Evolutionary conservation across 2,797 vertebrate species (phyloP).

Genomic region (Rhadinocentrus ornatus): DNA sequence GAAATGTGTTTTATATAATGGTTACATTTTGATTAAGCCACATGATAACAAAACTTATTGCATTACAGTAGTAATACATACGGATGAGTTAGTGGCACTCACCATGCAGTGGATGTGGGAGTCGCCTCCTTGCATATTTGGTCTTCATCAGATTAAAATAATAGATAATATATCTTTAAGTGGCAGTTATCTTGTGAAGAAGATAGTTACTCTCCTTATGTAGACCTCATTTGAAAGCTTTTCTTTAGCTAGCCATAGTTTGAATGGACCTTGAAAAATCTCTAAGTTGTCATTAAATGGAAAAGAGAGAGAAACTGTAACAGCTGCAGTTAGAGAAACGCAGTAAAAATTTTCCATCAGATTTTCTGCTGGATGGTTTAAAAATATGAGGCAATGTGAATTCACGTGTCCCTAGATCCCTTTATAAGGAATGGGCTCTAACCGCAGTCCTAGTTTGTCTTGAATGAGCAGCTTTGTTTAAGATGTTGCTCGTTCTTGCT

Average conservation of each 20-base stretch:
- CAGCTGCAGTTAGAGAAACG: background rate
- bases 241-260: background rate
- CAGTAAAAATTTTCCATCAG: conserved; percentile 4
- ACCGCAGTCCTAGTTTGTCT: conserved; percentile 34
- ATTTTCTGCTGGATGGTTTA: conserved; percentile 41
- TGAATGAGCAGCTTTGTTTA: conserved; percentile 73
- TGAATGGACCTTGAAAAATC: background rate
- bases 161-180: background rate
- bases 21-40: fast-evolving
- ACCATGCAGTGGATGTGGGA: conserved; percentile 42
- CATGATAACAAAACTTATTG: background rate
- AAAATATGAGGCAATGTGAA: conserved; percentile 25
- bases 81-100: conserved; percentile 32
- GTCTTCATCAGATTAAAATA: conserved; percentile 7
- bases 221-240: background rate
- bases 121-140: conserved; percentile 4
- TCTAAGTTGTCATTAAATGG: background rate
- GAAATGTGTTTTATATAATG: background rate
- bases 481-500: conserved; percentile 42
- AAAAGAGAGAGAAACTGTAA: conserved; percentile 2
- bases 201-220: background rate
- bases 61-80: background rate
- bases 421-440: conserved; percentile 37
- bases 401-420: conserved; percentile 48
- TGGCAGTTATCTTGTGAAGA: background rate